A percentile compares a stretch with the other conserved stretches of the same genome.
Conservation (phyloP, 2,113 vertebrate species). For the Pyxicephalus adspersus region DNA sequence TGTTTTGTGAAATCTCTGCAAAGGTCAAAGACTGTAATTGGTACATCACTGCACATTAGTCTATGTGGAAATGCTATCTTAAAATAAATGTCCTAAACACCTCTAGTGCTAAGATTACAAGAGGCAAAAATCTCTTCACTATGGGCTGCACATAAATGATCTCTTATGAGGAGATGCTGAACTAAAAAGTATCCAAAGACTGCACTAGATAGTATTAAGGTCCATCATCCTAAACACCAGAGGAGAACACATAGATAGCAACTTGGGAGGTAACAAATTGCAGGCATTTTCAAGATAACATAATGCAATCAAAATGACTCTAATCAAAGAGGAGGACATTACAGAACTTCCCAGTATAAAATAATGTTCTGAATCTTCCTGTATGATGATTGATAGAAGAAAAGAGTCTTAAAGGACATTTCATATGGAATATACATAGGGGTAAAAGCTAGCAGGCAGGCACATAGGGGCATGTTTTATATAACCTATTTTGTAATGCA, state of each 20-base stretch:
- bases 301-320: constrained; percentile 52
- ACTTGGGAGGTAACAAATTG: constrained; percentile 46
- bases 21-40: constrained; percentile 43
- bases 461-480: too few relatives aligned
- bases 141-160: constrained; percentile 39
- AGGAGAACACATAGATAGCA: constrained; percentile 39
- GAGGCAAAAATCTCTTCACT: constrained; percentile 48
- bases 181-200: constrained; percentile 26
- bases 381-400: constrained; percentile 21
- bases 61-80: constrained; percentile 41
- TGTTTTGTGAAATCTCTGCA: constrained; percentile 32
- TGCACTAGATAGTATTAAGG: constrained; percentile 38
- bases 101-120: constrained; percentile 33
- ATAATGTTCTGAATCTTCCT: constrained; percentile 20
- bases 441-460: neutral
- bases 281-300: constrained; percentile 50
- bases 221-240: constrained; percentile 42
- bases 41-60: constrained; percentile 40
- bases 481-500: too few relatives aligned
- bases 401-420: constrained; percentile 36
- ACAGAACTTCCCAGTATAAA: constrained; percentile 14
- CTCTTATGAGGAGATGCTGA: constrained; percentile 40
- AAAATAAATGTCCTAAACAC: constrained; percentile 38
- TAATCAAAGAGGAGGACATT: constrained; percentile 32
- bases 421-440: neutral